Evolutionary conservation across 2,113 vertebrate genomes (phyloP), one percentile per base, ranked within the genome.

Genomic region (Hassar affinis): DNA sequence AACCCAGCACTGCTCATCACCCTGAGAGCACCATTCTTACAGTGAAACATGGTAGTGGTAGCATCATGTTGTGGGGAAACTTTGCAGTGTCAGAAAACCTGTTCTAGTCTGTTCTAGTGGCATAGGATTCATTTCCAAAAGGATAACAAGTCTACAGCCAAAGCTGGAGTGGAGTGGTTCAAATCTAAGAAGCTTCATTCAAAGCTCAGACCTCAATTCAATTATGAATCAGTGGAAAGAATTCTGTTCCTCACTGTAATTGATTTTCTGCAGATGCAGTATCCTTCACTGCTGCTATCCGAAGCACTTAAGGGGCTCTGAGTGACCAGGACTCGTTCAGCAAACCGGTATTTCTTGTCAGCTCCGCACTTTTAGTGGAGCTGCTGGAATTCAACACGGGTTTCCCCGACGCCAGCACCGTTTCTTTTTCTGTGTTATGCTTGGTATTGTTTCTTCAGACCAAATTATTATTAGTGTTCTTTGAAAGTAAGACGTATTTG

Each of bases 401-500:
- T 68, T 80, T 42, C 18, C 33, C 15, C 27, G 25, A 56, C 15
- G 71, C n/a, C 56, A 10, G 54, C 27, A n/a, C 45, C 52, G 47
- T 79, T 78, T 62, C 84, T 76, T 82, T 68, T 69, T 85, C 81
- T 84, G 62, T 89, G 62, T 89, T 82, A 4, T 85, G 82, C 90
- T 92, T 91, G 91, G 85, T 92, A 90, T 71, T 76, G 76, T 81
- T 84, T 75, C 25, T 87, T 51, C 89, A 68, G 75, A 88, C 80
- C 82, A 89, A 79, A 82, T 84, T 85, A 1, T 84, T 85, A 1
- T 83, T 80, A 87, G 79, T 47, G 47, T 38, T 86, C 75, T 79
- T 20, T 2, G 15, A 80, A 56, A 57, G 51, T 52, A 56, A 85
- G 52, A 80, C 47, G 81, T 89, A 81, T 92, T 92, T 93, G 88